A percentile compares a stretch with the other conserved stretches of the same genome.
phyloP scores from a whole-genome alignment of 2,113 vertebrate species.

The Stigmatopora nigra region DNA sequence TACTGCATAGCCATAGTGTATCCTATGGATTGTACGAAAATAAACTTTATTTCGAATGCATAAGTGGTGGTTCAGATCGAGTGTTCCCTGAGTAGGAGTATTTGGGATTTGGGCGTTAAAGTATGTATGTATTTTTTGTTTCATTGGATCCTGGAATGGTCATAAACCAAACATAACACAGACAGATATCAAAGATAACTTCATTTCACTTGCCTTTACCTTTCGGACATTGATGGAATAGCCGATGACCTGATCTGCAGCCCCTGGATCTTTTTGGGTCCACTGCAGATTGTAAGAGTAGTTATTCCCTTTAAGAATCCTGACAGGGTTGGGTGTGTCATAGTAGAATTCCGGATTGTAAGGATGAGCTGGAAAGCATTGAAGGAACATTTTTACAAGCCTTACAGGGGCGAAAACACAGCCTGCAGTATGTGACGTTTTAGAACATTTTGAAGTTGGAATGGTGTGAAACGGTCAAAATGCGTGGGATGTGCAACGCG shows the following conservation, averaged over 20 bases:
- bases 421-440: no score
- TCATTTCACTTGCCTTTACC: conserved; percentile 65
- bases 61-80: no score
- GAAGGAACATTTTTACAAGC: neutral
- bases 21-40: no score
- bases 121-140: no score
- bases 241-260: conserved; percentile 84
- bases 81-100: no score
- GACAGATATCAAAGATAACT: neutral
- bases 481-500: no score
- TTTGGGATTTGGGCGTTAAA: no score
- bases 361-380: conserved; percentile 73
- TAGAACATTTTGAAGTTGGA: no score
- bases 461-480: no score
- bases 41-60: no score
- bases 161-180: neutral
- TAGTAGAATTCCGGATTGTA: conserved; percentile 97
- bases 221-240: conserved; percentile 84
- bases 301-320: conserved; percentile 86
- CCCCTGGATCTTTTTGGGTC: conserved; percentile 90
- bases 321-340: conserved; percentile 90
- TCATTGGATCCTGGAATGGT: neutral
- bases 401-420: no score
- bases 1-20: no score
- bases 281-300: conserved; percentile 95